These are phyloP conservation scores for Ellobius talpinus DNA, from an alignment of 2,113 vertebrate genomes.

Conservation along the genomic window DNA sequence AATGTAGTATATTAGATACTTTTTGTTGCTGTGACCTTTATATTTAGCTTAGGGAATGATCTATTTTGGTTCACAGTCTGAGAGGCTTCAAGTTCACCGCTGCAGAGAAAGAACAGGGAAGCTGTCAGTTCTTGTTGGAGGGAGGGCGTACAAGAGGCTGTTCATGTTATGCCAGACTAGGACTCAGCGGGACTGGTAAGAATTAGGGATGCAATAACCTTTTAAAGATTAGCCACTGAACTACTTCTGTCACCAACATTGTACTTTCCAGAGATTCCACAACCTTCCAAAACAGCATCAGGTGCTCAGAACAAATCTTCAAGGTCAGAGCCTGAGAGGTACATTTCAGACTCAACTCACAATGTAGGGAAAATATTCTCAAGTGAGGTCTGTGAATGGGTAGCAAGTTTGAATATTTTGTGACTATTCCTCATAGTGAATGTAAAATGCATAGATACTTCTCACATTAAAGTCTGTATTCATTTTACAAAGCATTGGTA, in stretches of 20 bases:
- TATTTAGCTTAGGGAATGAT: not conserved
- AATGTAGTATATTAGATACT: not conserved
- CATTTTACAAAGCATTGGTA: not conserved
- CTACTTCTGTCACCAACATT: not conserved
- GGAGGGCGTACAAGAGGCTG: not conserved
- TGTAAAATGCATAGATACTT: not conserved
- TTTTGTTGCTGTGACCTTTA: not conserved
- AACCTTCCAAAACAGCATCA: not conserved
- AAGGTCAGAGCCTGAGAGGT: not conserved
- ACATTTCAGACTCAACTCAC: not conserved
- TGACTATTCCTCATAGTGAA: not conserved
- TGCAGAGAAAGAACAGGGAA: not conserved
- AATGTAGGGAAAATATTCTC: not conserved
- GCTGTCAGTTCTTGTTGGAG: not conserved
- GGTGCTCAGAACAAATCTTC: not conserved
- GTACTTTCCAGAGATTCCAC: not conserved
- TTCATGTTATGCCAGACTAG: no score
- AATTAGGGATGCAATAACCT: not conserved
- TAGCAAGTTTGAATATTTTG: not conserved
- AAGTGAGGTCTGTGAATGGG: not conserved
- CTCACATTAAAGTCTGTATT: not conserved
- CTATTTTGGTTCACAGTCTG: not conserved
- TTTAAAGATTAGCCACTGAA: not conserved
- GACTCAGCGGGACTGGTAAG: no score
- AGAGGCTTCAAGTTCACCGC: not conserved